phyloP scores from a whole-genome alignment of 2,113 vertebrate genomes.

The Zosterops japonicus region DNA sequence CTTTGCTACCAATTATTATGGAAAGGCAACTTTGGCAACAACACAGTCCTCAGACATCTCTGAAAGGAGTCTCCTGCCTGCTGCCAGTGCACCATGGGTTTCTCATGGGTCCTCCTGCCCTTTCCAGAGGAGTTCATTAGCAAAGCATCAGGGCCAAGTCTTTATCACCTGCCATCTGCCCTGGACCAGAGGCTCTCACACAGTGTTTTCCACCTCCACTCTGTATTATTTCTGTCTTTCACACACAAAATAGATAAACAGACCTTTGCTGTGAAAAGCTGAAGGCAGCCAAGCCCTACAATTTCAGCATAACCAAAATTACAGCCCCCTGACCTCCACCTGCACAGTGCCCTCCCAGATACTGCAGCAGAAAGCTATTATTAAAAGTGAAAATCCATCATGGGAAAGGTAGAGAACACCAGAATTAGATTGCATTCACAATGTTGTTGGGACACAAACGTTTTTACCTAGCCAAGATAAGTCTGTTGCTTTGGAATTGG shows the following conservation, averaged over 20 bases:
- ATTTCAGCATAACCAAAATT: not conserved
- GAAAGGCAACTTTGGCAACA: not conserved
- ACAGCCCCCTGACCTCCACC: rapidly evolving
- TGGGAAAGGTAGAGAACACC: not conserved
- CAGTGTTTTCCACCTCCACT: not conserved
- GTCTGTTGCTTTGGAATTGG: not conserved
- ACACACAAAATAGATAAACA: not conserved
- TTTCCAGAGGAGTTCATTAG: not conserved
- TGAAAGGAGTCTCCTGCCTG: not conserved
- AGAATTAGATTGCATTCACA: not conserved
- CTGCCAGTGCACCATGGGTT: rapidly evolving
- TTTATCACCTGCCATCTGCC: not conserved
- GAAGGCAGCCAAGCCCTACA: not conserved
- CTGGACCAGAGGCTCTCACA: not conserved
- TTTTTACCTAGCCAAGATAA: not conserved
- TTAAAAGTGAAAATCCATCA: not conserved
- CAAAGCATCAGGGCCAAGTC: not conserved
- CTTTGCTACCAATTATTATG: not conserved
- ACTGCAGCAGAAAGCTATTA: not conserved
- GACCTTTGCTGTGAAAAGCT: not conserved
- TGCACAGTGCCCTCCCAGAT: not conserved
- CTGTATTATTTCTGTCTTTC: not conserved
- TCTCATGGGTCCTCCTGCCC: not conserved
- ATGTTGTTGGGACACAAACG: not conserved
- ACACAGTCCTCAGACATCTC: not conserved